phyloP scores from a whole-genome alignment of 2,797 vertebrate genomes.

The Hozukius guyotensis region DNA sequence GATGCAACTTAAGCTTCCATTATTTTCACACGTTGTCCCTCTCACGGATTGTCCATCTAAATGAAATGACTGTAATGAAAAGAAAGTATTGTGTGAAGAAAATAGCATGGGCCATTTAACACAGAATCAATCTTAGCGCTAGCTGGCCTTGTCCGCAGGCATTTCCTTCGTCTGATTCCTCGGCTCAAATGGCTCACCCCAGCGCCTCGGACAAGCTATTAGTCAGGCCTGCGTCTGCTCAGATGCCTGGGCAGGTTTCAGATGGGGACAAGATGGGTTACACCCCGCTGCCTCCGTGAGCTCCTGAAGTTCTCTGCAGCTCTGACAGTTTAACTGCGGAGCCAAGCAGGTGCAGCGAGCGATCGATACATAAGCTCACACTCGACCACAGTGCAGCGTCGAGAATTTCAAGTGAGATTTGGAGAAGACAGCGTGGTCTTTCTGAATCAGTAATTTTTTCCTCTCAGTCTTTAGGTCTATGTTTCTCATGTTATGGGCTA shows the following conservation, averaged over 20 bases:
- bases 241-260: conserved; percentile 48
- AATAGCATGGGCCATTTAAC: conserved; percentile 45
- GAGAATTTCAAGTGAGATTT: conserved; percentile 56
- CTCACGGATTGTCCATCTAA: conserved; percentile 25
- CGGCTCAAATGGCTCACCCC: conserved; percentile 45
- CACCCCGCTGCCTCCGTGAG: conserved; percentile 60
- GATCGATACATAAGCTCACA: conserved; percentile 55
- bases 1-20: not conserved
- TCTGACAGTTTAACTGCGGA: conserved; percentile 52
- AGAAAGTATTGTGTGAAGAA: conserved; percentile 36
- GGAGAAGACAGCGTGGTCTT: not conserved
- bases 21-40: not conserved
- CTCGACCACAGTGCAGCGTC: not conserved
- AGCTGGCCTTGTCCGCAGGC: conserved; percentile 7
- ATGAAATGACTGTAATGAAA: conserved; percentile 47
- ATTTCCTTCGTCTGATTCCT: conserved; percentile 41
- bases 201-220: conserved; percentile 55
- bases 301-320: conserved; percentile 42
- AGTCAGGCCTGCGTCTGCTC: conserved; percentile 50
- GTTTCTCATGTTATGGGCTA: not conserved
- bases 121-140: conserved; percentile 30
- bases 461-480: not conserved
- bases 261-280: conserved; percentile 55
- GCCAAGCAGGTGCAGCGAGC: conserved; percentile 26
- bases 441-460: conserved; percentile 3